phyloP scores from a whole-genome alignment of 1,140 invertebrate species.

The Hetaerina americana region DNA sequence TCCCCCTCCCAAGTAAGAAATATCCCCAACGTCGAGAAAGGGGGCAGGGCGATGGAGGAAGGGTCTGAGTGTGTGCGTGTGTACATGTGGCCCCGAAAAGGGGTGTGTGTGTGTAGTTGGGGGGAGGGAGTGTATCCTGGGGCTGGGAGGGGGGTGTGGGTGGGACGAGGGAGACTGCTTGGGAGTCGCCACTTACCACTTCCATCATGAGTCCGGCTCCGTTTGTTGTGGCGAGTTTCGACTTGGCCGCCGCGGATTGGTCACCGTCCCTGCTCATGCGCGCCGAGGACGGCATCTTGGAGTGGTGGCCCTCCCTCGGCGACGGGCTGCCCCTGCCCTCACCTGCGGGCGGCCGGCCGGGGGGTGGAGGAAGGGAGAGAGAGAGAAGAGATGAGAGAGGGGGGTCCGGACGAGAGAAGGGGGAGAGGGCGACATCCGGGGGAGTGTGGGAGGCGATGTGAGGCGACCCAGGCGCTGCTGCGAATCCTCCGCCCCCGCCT shows the following conservation, averaged over 20 bases:
- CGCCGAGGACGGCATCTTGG: conserved; percentile 1
- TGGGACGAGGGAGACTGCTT: not conserved
- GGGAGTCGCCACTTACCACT: conserved; percentile 1
- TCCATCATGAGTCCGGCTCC: conserved; percentile 5
- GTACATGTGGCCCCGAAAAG: too few relatives aligned
- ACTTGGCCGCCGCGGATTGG: conserved; percentile 3
- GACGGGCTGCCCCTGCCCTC: not conserved
- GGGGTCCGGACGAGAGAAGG: not conserved
- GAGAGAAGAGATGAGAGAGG: not conserved
- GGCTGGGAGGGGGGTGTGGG: too few relatives aligned
- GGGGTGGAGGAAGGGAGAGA: not conserved
- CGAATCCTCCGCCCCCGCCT: too few relatives aligned
- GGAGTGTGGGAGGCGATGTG: too few relatives aligned
- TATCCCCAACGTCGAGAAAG: too few relatives aligned
- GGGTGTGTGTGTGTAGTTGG: not conserved
- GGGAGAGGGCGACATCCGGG: too few relatives aligned
- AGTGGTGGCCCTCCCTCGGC: not conserved
- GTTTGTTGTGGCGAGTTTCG: conserved; percentile 6
- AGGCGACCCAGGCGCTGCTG: too few relatives aligned
- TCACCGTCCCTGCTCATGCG: conserved; percentile 4
- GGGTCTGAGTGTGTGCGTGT: too few relatives aligned
- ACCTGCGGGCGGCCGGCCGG: not conserved
- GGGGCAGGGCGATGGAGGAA: too few relatives aligned
- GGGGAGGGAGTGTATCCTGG: not conserved
- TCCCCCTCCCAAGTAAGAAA: too few relatives aligned